Evolutionary conservation across 92 coral and sea anemone species (phyloP).

Genomic region (Parazoanthus darwini): DNA sequence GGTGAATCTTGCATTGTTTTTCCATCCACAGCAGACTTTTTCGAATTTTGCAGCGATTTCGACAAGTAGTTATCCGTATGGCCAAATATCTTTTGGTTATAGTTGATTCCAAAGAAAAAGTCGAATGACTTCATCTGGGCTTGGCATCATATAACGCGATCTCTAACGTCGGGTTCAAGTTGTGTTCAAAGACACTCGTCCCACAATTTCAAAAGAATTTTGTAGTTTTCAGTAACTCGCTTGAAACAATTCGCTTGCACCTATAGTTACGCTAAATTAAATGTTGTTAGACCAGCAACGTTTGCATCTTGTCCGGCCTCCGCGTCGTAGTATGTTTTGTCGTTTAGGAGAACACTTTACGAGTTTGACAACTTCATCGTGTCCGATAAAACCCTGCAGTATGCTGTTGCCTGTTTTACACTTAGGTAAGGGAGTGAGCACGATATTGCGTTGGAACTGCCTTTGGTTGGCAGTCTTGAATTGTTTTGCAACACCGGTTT

Average conservation of each 20-base stretch:
- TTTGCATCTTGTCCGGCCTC: constrained; percentile 1
- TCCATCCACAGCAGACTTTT: constrained; percentile 51
- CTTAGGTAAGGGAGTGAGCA: constrained; percentile 41
- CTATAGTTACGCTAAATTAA: too few relatives aligned
- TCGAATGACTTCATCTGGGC: constrained; percentile 49
- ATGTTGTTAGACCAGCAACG: constrained; percentile 46
- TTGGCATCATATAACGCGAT: constrained; percentile 52
- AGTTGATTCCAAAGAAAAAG: constrained; percentile 47
- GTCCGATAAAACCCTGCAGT: constrained; percentile 47
- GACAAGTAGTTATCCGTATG: constrained; percentile 48
- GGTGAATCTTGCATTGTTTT: constrained; percentile 41
- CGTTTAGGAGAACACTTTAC: constrained; percentile 55
- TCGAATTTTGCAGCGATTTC: constrained; percentile 37
- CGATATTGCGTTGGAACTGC: constrained; percentile 53
- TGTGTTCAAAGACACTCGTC: constrained; percentile 43
- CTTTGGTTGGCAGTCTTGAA: constrained; percentile 51
- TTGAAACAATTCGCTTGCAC: constrained; percentile 48
- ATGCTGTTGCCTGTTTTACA: constrained; percentile 49
- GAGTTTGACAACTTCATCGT: constrained; percentile 55
- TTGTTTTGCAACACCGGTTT: constrained; percentile 24
- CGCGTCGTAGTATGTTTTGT: constrained; percentile 17
- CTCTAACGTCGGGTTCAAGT: constrained; percentile 53
- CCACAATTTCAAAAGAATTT: constrained; percentile 47
- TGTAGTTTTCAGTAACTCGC: constrained; percentile 51
- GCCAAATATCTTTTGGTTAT: constrained; percentile 34